Percentiles rank a stretch among this genome's conserved stretches.
Conservation (phyloP, 2,888 invertebrate genomes). For the Monopis laevigella region DNA sequence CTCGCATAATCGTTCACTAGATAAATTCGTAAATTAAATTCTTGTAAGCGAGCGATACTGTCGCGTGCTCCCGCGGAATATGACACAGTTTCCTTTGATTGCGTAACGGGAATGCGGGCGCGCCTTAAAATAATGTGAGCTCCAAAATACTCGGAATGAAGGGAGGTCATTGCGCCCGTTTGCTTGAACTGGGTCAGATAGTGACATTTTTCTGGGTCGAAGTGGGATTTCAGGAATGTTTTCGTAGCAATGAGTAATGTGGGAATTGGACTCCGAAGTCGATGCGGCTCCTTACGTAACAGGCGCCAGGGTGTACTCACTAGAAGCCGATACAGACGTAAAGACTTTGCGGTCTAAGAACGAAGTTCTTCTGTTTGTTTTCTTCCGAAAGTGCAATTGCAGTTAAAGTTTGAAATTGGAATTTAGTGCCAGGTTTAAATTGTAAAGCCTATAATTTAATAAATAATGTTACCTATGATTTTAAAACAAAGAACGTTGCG, state of each 20-base stretch:
- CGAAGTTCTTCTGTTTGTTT: too few species aligned
- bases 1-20: constrained; percentile 57
- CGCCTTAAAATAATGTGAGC: constrained; percentile 52
- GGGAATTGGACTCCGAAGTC: constrained; percentile 1
- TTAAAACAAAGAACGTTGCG: too few species aligned
- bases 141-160: constrained; percentile 24
- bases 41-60: constrained; percentile 25
- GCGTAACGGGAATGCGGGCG: constrained; percentile 29
- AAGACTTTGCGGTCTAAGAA: too few species aligned
- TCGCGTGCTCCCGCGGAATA: constrained; percentile 24
- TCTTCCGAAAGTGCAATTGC: too few species aligned
- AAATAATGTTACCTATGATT: too few species aligned
- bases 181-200: constrained; percentile 49
- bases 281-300: too few species aligned
- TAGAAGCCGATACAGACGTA: too few species aligned
- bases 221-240: constrained; percentile 34
- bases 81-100: constrained; percentile 27
- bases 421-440: too few species aligned
- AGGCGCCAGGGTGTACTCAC: too few species aligned
- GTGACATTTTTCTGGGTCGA: constrained; percentile 47
- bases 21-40: constrained; percentile 64
- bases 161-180: constrained; percentile 32
- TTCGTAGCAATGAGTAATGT: constrained; percentile 37
- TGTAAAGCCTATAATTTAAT: too few species aligned
- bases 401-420: too few species aligned